phyloP scores from a whole-genome alignment of 2,113 vertebrate species.

The Scytalopus superciliaris region DNA sequence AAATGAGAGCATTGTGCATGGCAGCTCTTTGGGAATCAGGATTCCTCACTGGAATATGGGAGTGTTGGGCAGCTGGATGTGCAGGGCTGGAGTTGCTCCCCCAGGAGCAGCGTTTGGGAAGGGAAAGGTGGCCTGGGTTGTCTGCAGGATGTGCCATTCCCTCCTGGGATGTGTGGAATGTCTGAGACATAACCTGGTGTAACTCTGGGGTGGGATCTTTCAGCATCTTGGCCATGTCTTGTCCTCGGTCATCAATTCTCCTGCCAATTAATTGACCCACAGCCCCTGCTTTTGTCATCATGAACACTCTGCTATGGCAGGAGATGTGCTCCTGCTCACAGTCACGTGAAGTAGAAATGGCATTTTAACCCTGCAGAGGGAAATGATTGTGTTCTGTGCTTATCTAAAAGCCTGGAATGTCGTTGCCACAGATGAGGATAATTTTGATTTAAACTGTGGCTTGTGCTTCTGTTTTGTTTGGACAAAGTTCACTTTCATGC shows the following conservation, averaged over 20 bases:
- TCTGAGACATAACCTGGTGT: background rate
- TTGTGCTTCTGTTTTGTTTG: background rate
- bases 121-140: background rate
- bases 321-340: background rate
- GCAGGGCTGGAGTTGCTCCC: too few species aligned
- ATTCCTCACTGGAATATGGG: background rate
- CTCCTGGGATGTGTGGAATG: background rate
- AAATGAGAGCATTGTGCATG: background rate
- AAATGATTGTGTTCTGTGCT: background rate
- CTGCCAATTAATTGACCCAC: accelerated
- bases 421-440: accelerated
- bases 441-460: background rate
- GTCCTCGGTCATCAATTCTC: accelerated
- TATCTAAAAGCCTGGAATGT: background rate
- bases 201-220: background rate
- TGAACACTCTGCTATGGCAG: background rate
- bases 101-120: background rate
- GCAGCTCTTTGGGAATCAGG: background rate
- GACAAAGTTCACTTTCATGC: background rate
- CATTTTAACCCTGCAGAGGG: background rate
- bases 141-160: background rate
- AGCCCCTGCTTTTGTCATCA: background rate
- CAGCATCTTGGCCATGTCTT: background rate
- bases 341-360: accelerated
- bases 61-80: too few species aligned